A percentile compares a stretch with the other conserved stretches of the same genome.
Evolutionary conservation across 2,888 invertebrate genomes (phyloP).

Genomic region (Euspilapteryx auroguttella): DNA sequence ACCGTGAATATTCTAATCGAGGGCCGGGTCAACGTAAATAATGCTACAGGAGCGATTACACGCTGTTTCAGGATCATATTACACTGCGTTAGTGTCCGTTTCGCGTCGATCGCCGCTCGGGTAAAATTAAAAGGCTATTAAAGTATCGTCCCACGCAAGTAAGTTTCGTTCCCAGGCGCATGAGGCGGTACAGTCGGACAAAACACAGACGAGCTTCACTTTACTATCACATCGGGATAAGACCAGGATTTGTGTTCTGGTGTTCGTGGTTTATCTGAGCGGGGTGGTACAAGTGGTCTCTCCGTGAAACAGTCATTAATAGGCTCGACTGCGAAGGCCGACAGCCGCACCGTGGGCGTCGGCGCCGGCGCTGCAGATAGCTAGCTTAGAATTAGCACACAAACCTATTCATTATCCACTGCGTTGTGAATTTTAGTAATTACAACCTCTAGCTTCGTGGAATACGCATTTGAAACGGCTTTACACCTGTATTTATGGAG

Average conservation of each 20-base stretch:
- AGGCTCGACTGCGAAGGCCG: too few species aligned
- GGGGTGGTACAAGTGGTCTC: too few species aligned
- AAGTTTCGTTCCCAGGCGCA: slow-evolving; percentile 26
- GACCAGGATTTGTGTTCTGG: too few species aligned
- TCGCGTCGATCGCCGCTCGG: slow-evolving; percentile 34
- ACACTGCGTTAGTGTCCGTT: slow-evolving; percentile 22
- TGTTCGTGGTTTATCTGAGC: too few species aligned
- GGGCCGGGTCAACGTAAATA: slow-evolving; percentile 7
- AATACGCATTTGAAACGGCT: too few species aligned
- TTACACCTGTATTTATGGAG: too few species aligned
- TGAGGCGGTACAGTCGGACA: too few species aligned
- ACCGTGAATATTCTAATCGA: slow-evolving; percentile 5
- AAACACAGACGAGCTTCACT: too few species aligned
- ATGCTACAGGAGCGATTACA: slow-evolving; percentile 21
- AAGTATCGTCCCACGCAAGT: slow-evolving; percentile 41
- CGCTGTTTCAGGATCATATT: slow-evolving; percentile 19
- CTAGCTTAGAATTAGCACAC: slow-evolving; percentile 15
- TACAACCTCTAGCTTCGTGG: too few species aligned
- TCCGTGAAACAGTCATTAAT: too few species aligned
- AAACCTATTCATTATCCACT: slow-evolving; percentile 2
- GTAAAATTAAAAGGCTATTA: slow-evolving; percentile 53
- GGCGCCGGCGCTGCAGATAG: slow-evolving; percentile 19
- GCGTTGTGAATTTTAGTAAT: slow-evolving; percentile 28
- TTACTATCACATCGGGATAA: too few species aligned
- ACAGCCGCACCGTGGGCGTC: slow-evolving; percentile 22